Base-by-base conservation (phyloP, 2,888 invertebrate genomes). In the Lomographa bimaculata region DNA sequence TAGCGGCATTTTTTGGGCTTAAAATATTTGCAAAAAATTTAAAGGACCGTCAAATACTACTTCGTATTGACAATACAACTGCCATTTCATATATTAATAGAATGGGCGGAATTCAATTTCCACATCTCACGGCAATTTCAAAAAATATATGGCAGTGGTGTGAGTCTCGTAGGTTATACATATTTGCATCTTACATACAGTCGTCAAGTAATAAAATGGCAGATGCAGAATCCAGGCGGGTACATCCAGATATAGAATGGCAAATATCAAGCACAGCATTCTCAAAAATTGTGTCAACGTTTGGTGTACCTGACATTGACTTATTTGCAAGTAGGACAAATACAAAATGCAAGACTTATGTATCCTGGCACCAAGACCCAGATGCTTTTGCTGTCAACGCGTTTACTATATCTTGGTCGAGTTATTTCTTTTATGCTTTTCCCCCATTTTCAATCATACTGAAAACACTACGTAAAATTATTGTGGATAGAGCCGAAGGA, bases 221-320 rank as follows among this genome's bases (percentile, higher is more conserved):
- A 3, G 32, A 38, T 10, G 7, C 16, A 0, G 38, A 30, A 11
- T 38, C 38, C 3, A 14, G 38, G 5, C 1, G 19, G 1, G 5
- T 9, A 0, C 21, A 38, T 25, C 38, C 38, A 1, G 32, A 32
- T 14, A 38, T 32, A 1, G 38, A 38, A 16, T 32, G 30, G 30
- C 26, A 26, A 16, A 1, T 30, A 6, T 14, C 12, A 1, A 3
- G 3, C 5, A 1, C 1, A 0, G 14, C 8, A 3, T 21, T 14
- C 8, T 2, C 12, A 12, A 14, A 7, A 5, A 8, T 30, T 2
- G 6, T 8, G 1, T 1, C n/a, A 4, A 6, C 1, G 2, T 30
- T 30, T 8, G 30, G 21, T 1, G 2, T 1, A 11, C 21, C 30
- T 8, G 8, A 30, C 0, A 14, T 30, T 8, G 30, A 30, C 8